A percentile compares a stretch with the other conserved stretches of the same genome.
phyloP scores from a whole-genome alignment of 2,113 vertebrate genomes.

The Cololabis saira region DNA sequence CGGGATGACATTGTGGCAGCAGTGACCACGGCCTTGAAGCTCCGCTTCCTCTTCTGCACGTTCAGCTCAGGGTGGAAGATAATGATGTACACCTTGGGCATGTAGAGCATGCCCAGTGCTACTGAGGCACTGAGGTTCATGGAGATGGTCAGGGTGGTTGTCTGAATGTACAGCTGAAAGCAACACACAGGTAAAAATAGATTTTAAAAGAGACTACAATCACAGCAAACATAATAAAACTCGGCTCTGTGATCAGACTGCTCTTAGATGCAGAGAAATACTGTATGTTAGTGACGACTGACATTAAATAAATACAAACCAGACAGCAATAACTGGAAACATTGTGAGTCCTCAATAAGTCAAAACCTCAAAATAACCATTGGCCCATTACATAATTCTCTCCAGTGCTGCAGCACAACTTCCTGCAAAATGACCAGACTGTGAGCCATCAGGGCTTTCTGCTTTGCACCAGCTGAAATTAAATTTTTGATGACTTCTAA shows the following conservation, averaged over 20 bases:
- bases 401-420: neutral
- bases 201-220: conserved; percentile 18
- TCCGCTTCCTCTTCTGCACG: conserved; percentile 95
- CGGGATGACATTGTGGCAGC: conserved; percentile 95
- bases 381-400: conserved; percentile 26
- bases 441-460: neutral
- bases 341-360: conserved; percentile 15
- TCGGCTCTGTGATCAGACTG: conserved; percentile 18
- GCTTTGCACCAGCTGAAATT: neutral
- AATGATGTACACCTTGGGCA: conserved; percentile 99
- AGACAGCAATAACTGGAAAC: conserved; percentile 26
- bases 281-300: neutral
- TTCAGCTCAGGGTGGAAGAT: conserved; percentile 97
- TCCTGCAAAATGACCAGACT: neutral
- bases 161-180: conserved; percentile 96
- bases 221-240: conserved; percentile 2
- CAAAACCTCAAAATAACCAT: conserved; percentile 46
- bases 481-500: neutral
- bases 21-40: conserved; percentile 97
- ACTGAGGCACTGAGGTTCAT: conserved; percentile 98
- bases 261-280: conserved; percentile 20
- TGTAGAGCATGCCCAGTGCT: conserved; percentile 97
- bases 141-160: conserved; percentile 96
- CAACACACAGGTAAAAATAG: conserved; percentile 23
- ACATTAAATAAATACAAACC: conserved; percentile 28